A percentile compares a stretch with the other conserved stretches of the same genome.
Evolutionary conservation across 2,113 vertebrate species (phyloP).

Genomic region (Carassius carassius): DNA sequence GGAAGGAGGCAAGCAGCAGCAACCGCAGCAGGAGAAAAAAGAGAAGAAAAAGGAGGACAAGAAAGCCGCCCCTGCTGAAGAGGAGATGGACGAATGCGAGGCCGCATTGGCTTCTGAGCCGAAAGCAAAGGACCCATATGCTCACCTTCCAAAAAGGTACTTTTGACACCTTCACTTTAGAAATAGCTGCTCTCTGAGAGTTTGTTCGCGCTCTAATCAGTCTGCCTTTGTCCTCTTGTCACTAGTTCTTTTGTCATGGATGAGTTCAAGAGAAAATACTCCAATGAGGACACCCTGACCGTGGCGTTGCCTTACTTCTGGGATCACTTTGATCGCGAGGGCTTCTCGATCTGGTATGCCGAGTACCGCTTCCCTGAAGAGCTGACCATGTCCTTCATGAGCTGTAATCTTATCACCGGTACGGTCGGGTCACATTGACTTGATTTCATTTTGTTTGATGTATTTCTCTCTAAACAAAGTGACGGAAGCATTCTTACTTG

Average conservation of each 20-base stretch:
- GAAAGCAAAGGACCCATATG: slow-evolving; percentile 90
- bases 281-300: slow-evolving; percentile 86
- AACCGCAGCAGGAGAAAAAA: slow-evolving; percentile 77
- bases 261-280: slow-evolving; percentile 93
- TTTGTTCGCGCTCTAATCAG: neutral
- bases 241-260: slow-evolving; percentile 85
- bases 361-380: slow-evolving; percentile 88
- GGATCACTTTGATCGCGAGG: slow-evolving; percentile 87
- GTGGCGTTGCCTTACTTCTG: slow-evolving; percentile 91
- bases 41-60: slow-evolving; percentile 87
- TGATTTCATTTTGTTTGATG: neutral
- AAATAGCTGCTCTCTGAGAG: neutral
- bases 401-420: slow-evolving; percentile 97
- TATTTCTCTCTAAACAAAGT: neutral
- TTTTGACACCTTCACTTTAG: neutral
- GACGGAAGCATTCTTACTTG: neutral
- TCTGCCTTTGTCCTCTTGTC: neutral
- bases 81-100: slow-evolving; percentile 88
- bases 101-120: slow-evolving; percentile 85
- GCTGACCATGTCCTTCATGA: slow-evolving; percentile 87
- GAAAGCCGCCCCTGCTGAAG: slow-evolving; percentile 72
- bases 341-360: slow-evolving; percentile 86
- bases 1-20: slow-evolving; percentile 70
- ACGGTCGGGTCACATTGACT: slow-evolving; percentile 34
- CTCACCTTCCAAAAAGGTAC: slow-evolving; percentile 87